These are phyloP conservation scores for Busseola fusca DNA, from an alignment of 2,888 invertebrate genomes.

Conservation along the genomic window DNA sequence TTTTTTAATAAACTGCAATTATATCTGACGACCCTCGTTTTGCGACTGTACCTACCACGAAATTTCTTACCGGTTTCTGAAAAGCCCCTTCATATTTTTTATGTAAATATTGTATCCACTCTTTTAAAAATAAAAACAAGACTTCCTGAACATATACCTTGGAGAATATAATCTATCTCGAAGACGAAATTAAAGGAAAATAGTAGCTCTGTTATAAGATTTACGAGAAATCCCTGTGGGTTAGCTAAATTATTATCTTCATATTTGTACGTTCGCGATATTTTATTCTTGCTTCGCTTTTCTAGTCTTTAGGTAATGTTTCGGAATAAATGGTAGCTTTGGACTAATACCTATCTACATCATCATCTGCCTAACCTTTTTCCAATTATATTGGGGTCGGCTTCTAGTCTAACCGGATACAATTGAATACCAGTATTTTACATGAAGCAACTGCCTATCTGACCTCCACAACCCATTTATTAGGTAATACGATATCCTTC, in stretches of 20 bases:
- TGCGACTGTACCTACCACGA: neutral
- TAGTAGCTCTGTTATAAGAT: constrained; percentile 40
- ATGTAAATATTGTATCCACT: neutral
- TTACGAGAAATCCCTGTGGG: constrained; percentile 42
- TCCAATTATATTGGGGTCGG: too few species aligned
- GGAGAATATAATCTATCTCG: constrained; percentile 43
- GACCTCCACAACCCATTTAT: too few species aligned
- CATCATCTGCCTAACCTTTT: too few species aligned
- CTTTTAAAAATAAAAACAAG: constrained; percentile 16
- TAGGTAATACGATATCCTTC: too few species aligned
- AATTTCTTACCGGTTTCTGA: neutral
- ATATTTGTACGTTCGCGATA: constrained; percentile 29
- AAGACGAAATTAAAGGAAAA: constrained; percentile 53
- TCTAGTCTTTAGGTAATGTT: constrained; percentile 12
- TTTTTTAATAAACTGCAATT: too few species aligned
- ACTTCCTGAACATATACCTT: constrained; percentile 11
- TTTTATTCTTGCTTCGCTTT: constrained; percentile 13
- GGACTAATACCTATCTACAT: neutral
- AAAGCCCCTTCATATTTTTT: neutral
- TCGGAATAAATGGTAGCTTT: neutral
- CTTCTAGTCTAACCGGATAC: too few species aligned
- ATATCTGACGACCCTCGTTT: too few species aligned
- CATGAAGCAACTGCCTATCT: too few species aligned
- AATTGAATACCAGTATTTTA: too few species aligned
- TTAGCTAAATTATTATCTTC: constrained; percentile 37